Conservation (phyloP, 30 jellyfish, hydroid and myxozoan genomes). For the Pseudorhiza aurosa region DNA sequence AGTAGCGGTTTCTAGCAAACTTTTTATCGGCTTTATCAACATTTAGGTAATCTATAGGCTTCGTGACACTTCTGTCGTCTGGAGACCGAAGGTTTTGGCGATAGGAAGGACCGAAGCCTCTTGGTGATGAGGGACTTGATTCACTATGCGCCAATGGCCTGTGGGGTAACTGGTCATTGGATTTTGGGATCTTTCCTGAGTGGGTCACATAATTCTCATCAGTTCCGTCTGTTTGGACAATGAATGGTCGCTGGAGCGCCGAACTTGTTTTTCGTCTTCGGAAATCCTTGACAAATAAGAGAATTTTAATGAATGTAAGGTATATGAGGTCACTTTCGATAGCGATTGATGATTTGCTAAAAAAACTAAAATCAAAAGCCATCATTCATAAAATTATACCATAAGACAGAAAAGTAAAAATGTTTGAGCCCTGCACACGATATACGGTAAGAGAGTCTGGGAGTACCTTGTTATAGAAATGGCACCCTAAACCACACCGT, state of each 20-base stretch:
- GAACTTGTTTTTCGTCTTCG: slow-evolving; percentile 40
- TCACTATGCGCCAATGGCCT: slow-evolving; percentile 14
- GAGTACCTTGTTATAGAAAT: too few relatives aligned
- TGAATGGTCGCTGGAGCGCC: slow-evolving; percentile 13
- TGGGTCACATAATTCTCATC: not conserved
- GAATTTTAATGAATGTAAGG: too few relatives aligned
- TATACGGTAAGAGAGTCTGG: too few relatives aligned
- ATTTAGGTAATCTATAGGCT: slow-evolving; percentile 24
- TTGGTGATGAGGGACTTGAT: slow-evolving; percentile 59
- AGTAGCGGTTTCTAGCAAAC: slow-evolving; percentile 31
- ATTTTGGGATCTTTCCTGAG: not conserved
- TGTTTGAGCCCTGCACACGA: too few relatives aligned
- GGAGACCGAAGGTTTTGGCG: not conserved
- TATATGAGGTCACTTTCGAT: too few relatives aligned
- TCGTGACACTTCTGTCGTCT: not conserved
- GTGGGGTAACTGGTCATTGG: slow-evolving; percentile 17
- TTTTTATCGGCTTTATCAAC: slow-evolving; percentile 8
- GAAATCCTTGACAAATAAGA: slow-evolving; percentile 2
- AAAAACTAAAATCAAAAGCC: too few relatives aligned
- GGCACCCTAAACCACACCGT: too few relatives aligned
- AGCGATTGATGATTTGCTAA: too few relatives aligned
- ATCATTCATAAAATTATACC: too few relatives aligned
- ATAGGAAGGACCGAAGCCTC: not conserved
- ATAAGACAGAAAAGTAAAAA: too few relatives aligned
- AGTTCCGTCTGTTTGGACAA: not conserved